Conservation (phyloP, 2,888 invertebrate species). For the Gymnocheta viridis region DNA sequence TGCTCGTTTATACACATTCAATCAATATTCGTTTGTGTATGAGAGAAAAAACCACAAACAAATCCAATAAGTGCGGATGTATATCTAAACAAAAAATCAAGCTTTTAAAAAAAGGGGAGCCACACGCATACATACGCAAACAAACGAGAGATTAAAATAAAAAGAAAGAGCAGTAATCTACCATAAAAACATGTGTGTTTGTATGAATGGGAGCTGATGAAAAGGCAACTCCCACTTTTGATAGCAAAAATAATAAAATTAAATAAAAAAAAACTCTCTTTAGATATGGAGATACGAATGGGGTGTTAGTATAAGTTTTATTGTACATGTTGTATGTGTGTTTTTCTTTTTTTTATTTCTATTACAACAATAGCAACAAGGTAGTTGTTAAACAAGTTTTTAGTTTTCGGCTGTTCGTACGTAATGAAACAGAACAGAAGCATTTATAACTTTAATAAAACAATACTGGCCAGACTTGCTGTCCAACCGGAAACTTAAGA, state of each 20-base stretch:
- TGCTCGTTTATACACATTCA: constrained; percentile 14
- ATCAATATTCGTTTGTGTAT: background rate
- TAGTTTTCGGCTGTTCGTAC: constrained; percentile 46
- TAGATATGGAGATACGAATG: constrained; percentile 64
- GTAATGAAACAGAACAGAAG: constrained; percentile 70
- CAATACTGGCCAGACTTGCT: constrained; percentile 63
- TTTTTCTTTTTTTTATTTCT: constrained; percentile 30
- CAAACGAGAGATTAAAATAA: constrained; percentile 43
- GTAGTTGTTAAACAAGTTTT: constrained; percentile 60
- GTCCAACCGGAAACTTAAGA: constrained; percentile 69
- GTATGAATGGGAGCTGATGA: constrained; percentile 28
- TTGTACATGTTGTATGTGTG: background rate
- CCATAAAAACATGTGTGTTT: background rate
- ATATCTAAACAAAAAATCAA: constrained; percentile 70
- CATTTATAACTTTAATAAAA: constrained; percentile 63
- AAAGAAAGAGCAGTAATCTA: constrained; percentile 30
- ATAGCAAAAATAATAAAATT: constrained; percentile 59
- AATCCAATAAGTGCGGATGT: too few relatives aligned
- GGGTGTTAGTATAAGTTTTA: constrained; percentile 14
- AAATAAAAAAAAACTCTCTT: constrained; percentile 46
- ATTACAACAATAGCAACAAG: constrained; percentile 45
- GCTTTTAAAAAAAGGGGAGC: constrained; percentile 55
- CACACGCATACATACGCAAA: background rate
- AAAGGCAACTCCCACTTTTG: constrained; percentile 70
- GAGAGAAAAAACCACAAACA: constrained; percentile 48